Evolutionary conservation across 2,113 vertebrate species (phyloP).

Genomic region (Saguinus imperator): DNA sequence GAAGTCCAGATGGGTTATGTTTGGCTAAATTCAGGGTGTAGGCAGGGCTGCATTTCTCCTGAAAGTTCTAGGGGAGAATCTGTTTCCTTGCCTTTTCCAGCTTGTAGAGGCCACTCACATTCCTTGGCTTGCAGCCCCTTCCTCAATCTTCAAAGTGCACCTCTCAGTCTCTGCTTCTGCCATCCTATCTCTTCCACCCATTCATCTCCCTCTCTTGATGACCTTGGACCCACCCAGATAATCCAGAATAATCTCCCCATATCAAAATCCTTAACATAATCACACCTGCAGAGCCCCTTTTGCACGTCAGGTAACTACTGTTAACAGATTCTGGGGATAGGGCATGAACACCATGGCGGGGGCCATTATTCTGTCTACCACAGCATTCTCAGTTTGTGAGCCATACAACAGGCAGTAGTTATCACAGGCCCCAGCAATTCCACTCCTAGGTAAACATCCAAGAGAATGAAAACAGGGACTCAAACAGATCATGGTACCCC

Average conservation of each 20-base stretch:
- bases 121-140: not conserved
- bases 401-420: not conserved
- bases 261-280: not conserved
- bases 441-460: not conserved
- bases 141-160: too few relatives aligned
- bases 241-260: not conserved
- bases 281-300: not conserved
- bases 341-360: not conserved
- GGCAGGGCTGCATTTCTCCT: not conserved
- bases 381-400: not conserved
- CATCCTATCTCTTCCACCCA: not conserved
- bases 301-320: not conserved
- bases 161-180: not conserved
- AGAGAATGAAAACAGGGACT: not conserved
- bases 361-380: not conserved
- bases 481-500: not conserved
- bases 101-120: not conserved
- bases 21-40: not conserved
- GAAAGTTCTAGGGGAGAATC: not conserved
- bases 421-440: not conserved
- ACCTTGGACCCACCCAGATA: not conserved
- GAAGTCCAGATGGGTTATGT: not conserved
- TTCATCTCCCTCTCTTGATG: not conserved
- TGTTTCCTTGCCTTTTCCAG: not conserved
- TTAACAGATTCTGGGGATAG: not conserved